Conservation (phyloP, 2,113 vertebrate genomes). For the Pygoscelis adeliae region DNA sequence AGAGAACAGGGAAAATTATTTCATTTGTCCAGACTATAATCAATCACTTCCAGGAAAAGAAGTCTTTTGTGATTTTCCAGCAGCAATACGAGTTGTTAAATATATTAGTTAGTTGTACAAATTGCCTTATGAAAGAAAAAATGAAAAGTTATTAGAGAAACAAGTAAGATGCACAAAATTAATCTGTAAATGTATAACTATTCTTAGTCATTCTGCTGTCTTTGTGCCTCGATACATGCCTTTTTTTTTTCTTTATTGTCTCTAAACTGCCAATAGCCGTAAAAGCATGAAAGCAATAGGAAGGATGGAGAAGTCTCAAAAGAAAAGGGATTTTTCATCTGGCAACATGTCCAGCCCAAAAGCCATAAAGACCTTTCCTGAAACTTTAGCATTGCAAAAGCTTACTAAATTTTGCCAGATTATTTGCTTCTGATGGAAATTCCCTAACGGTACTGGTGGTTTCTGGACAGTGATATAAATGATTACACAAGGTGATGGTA, state of each 20-base stretch:
- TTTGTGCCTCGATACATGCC: background rate
- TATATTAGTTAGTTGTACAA: background rate
- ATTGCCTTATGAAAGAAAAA: background rate
- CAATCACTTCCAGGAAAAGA: constrained; percentile 34
- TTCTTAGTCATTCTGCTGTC: background rate
- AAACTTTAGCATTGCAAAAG: background rate
- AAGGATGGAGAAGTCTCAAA: background rate
- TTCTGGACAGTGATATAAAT: background rate
- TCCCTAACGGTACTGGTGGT: background rate
- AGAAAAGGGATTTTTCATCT: background rate
- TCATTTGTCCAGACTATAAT: constrained; percentile 42
- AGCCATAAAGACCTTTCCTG: constrained; percentile 4
- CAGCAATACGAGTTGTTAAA: background rate
- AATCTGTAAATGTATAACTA: background rate
- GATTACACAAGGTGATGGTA: background rate
- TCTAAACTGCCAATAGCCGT: background rate
- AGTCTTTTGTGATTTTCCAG: constrained; percentile 29
- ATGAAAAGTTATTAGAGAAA: background rate
- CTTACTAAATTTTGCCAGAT: background rate
- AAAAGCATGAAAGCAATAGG: background rate
- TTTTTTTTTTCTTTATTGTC: background rate
- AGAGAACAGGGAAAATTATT: constrained; percentile 38
- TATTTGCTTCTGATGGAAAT: constrained; percentile 3
- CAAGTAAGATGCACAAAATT: background rate
- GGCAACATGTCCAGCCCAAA: background rate